Evolutionary conservation across 2,797 vertebrate species (phyloP).

Genomic region (Spizella passerina): DNA sequence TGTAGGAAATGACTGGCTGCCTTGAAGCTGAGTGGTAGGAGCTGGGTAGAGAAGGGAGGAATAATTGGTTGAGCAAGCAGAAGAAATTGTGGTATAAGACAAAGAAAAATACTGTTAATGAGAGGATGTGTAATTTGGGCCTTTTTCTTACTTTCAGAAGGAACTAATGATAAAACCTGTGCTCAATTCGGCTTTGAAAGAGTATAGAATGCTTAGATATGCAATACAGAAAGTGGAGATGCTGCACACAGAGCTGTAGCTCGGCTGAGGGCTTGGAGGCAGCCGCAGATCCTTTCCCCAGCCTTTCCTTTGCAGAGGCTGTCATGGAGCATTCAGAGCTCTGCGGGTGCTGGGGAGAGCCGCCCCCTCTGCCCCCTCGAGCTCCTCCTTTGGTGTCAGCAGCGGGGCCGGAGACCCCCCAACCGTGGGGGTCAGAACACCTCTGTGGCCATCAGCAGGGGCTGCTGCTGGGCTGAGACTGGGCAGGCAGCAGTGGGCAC

Average conservation of each 20-base stretch:
- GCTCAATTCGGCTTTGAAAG: not conserved
- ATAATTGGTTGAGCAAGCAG: not conserved
- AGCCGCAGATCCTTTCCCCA: not conserved
- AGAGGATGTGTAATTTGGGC: not conserved
- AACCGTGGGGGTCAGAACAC: not conserved
- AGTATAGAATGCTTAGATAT: not conserved
- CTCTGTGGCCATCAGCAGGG: not conserved
- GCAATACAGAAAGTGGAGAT: not conserved
- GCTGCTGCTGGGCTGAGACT: not conserved
- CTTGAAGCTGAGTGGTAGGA: not conserved
- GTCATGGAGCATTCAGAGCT: not conserved
- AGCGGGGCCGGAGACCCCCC: rapidly evolving
- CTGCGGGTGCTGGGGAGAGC: not conserved
- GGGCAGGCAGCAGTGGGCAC: not conserved
- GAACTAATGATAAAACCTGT: not conserved
- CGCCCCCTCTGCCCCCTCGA: rapidly evolving
- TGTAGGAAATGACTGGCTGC: not conserved
- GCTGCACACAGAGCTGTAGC: not conserved
- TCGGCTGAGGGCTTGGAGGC: not conserved
- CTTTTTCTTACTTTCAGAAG: not conserved
- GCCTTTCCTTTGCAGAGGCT: not conserved
- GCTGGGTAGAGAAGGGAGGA: not conserved
- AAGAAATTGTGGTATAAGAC: not conserved
- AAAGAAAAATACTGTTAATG: not conserved
- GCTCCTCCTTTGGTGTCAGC: not conserved